phyloP scores from a whole-genome alignment of 2,797 vertebrate genomes.

The Cossypha polioptera region DNA sequence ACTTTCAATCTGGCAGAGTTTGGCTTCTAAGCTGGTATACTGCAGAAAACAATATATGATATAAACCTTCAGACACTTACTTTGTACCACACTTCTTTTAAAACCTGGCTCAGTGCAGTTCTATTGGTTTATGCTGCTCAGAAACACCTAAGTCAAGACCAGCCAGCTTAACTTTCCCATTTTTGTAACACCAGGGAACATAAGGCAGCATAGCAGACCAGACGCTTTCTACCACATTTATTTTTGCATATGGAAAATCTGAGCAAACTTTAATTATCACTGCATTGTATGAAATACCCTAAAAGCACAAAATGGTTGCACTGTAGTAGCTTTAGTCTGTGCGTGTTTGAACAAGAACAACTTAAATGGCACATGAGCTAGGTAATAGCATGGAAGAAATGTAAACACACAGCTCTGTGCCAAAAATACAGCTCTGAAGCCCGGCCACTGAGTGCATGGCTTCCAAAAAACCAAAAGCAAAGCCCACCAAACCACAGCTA shows the following conservation, averaged over 20 bases:
- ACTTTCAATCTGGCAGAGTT: slow-evolving; percentile 95
- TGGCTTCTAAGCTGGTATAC: slow-evolving; percentile 91
- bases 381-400: background rate
- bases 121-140: background rate
- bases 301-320: background rate
- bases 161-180: background rate
- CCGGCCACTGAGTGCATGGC: accelerated
- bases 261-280: background rate
- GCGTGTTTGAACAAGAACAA: background rate
- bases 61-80: background rate
- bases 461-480: background rate
- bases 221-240: background rate
- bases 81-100: background rate
- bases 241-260: background rate
- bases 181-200: background rate
- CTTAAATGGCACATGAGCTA: background rate
- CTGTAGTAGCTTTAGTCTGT: background rate
- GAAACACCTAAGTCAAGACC: background rate
- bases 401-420: background rate
- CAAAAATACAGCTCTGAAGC: background rate
- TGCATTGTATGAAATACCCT: background rate
- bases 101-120: background rate
- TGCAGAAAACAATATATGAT: slow-evolving; percentile 49
- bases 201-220: background rate
- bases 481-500: background rate